Evolutionary conservation across 1,140 invertebrate genomes (phyloP), one percentile per base, ranked within the genome.

Genomic region (Apis cerana): DNA sequence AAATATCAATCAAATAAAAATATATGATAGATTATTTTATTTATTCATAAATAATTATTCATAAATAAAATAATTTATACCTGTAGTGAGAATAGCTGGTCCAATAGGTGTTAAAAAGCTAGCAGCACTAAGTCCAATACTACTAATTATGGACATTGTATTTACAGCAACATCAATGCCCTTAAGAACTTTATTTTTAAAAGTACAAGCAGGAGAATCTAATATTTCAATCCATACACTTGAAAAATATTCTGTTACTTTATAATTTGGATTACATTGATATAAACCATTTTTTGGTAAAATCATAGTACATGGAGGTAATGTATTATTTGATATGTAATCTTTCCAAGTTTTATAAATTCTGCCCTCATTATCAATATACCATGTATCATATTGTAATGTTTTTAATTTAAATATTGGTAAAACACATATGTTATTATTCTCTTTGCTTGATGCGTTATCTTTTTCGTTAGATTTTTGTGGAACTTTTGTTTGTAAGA

Each of bases 281-380:
- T 94, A 94, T 69, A 83, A 70, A 21, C 93, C 93, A 81, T 83
- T 54, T 80, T 91, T 90, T 17, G 93, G 93, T 27, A 90, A 67
- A 59, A 92, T 86, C 91, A 94, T 93, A 27, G 78, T 89, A 72
- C 91, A 92, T n/a, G 79, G 33, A 3, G 89, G 88, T 59, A 94
- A 83, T 21, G 75, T 90, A 88, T 94, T 94, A 11, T 91, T 92
- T n/a, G 76, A 52, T 21, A 91, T 43, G 85, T 91, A 94, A 79
- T 91, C 90, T 2, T 81, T 13, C 92, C 92, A 94, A 80, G n/a
- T 80, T 70, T 88, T 78, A 77, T 94, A 94, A 21, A 93, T 81
- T 82, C 93, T 86, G 1, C 75, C 83, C 59, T 76, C 68, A 2
- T 27, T 68, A 84, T 94, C 93, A 65, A 94, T 89, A 64, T 91